A percentile compares a stretch with the other conserved stretches of the same genome.
phyloP scores from a whole-genome alignment of 2,888 invertebrate genomes.

The Scaeva pyrastri region DNA sequence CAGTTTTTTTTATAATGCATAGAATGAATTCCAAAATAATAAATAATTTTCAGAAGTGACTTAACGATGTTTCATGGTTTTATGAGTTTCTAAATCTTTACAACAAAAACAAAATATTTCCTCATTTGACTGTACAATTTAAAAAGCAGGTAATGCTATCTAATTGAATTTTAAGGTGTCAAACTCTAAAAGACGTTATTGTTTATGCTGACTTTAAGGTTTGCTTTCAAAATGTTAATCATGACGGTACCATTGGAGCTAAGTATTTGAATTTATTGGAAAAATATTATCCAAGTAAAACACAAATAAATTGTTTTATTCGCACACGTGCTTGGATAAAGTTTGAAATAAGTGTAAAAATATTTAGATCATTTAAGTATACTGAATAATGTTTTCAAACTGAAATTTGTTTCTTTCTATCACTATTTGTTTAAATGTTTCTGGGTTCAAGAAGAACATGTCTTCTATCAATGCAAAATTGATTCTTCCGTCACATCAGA shows the following conservation, averaged over 20 bases:
- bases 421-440: conserved; percentile 2
- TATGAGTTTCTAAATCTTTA: neutral
- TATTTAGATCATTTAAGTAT: neutral
- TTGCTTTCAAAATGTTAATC: neutral
- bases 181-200: neutral
- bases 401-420: neutral
- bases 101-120: neutral
- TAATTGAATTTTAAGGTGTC: conserved; percentile 22
- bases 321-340: neutral
- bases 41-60: neutral
- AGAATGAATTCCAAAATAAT: neutral
- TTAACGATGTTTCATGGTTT: neutral
- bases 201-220: conserved; percentile 7
- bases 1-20: neutral
- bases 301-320: neutral
- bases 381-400: neutral
- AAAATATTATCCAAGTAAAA: neutral
- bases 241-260: neutral
- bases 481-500: conserved; percentile 6
- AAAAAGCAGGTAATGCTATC: conserved; percentile 13
- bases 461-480: conserved; percentile 20
- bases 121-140: neutral
- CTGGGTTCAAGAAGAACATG: neutral
- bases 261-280: neutral
- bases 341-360: neutral